phyloP scores from a whole-genome alignment of 1,140 invertebrate species.

The Drosophila hydei region DNA sequence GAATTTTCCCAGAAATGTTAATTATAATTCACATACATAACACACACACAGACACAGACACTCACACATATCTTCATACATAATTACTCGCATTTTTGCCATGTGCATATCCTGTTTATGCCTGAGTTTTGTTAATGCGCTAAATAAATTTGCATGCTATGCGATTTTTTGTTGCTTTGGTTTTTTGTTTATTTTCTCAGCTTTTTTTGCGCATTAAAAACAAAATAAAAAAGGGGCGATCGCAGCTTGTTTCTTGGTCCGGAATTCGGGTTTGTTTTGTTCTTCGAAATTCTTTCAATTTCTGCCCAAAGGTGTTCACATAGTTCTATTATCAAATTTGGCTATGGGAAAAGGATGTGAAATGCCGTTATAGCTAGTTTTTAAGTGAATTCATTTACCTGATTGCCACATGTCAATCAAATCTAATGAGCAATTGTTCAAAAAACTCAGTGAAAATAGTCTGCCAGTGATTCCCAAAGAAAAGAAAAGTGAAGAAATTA shows the following conservation, averaged over 20 bases:
- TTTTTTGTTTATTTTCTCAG: constrained; percentile 59
- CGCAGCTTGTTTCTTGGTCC: constrained; percentile 12
- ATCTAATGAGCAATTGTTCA: background rate
- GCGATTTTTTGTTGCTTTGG: constrained; percentile 50
- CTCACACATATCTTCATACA: constrained; percentile 58
- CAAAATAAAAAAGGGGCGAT: constrained; percentile 15
- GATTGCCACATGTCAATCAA: constrained; percentile 3
- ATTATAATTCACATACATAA: constrained; percentile 75
- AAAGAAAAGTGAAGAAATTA: background rate
- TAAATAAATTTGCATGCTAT: constrained; percentile 78
- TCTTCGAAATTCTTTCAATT: background rate
- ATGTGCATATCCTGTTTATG: constrained; percentile 76
- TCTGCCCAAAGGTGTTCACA: constrained; percentile 17
- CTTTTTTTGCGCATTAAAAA: constrained; percentile 19
- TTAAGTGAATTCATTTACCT: background rate
- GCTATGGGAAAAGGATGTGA: background rate
- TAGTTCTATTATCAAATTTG: background rate
- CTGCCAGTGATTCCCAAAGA: background rate
- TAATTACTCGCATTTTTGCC: constrained; percentile 76
- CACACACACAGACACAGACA: too few relatives aligned
- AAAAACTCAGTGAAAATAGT: background rate
- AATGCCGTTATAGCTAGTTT: background rate
- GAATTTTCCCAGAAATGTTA: constrained; percentile 82
- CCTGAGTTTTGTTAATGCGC: constrained; percentile 60
- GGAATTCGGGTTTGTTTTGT: constrained; percentile 8